Evolutionary conservation across 2,797 vertebrate genomes (phyloP), one percentile per base, ranked within the genome.

Genomic region (Anableps anableps): DNA sequence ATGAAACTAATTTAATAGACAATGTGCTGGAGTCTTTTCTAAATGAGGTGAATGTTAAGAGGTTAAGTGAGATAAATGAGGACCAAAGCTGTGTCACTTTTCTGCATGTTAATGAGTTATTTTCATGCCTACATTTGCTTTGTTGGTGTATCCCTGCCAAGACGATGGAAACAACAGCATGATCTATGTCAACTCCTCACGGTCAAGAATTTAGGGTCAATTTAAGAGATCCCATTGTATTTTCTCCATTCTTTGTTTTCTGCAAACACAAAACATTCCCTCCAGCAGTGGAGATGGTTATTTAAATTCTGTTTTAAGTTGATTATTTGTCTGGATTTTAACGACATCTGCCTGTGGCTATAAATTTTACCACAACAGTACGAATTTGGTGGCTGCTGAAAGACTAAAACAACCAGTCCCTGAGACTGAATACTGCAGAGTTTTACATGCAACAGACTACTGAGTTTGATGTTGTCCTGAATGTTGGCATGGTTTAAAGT

Each of bases 21-120:
- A n/a, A 29, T 9, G 43, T n/a, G 21, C 41, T 48, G 29, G 13
- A 23, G 58, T 48, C 43, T 75, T 45, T 29, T 31, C 31, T 60
- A 45, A 75, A 45, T 60, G 53, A 41, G 58, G 41, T 50, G 43
- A 66, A 36, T n/a, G 45, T 48, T 26, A 2, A 36, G 29, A 51
- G 64, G 64, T 55, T 53, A 70, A 77, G 48, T 29, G 13, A 66
- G 60, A 77, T 77, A n/a, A 66, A 64, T 58, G 62, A 70, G 51
- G 50, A 75, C n/a, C 29, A 21, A 14, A 41, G 75, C 29, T 17
- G 48, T 68, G 76, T 77, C 62, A 53, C 13, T 51, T 53, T 77
- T 70, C 34, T 29, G 64, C 41, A 38, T 41, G 64, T 70, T 70
- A 43, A 53, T 53, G 48, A 53, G 48, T 70, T 26, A 48, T 77